Evolutionary conservation across 2,888 invertebrate genomes (phyloP).

Genomic region (Euphydryas editha): DNA sequence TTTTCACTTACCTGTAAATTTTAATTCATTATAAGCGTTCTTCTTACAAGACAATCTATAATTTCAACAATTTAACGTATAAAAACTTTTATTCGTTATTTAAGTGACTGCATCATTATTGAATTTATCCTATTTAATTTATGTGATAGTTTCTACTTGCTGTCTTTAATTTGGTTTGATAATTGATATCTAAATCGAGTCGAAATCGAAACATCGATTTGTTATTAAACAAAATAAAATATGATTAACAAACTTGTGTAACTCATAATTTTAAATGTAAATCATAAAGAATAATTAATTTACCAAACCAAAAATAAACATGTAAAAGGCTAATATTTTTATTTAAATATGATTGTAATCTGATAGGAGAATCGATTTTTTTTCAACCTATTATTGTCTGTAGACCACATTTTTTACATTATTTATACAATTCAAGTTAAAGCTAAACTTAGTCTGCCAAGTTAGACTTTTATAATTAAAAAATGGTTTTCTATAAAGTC

Average conservation of each 20-base stretch:
- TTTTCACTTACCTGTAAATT: conserved; percentile 25
- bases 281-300: no score
- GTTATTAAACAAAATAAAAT: background rate
- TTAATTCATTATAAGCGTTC: conserved; percentile 14
- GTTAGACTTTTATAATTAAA: no score
- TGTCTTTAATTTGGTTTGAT: background rate
- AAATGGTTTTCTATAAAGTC: no score
- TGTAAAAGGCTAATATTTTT: background rate
- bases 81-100: background rate
- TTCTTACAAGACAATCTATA: background rate
- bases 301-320: no score
- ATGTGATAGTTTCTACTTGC: conserved; percentile 15
- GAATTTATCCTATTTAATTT: conserved; percentile 19
- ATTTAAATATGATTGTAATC: background rate
- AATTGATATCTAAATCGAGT: background rate
- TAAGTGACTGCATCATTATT: conserved; percentile 1
- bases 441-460: background rate
- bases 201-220: background rate
- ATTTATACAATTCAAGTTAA: background rate
- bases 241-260: no score
- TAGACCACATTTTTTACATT: background rate
- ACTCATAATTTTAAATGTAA: no score
- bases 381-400: background rate
- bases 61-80: conserved; percentile 1
- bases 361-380: background rate